These are phyloP conservation scores for Heterodera filipjevi DNA, from an alignment of 2,888 invertebrate species.

Conservation along the genomic window DNA sequence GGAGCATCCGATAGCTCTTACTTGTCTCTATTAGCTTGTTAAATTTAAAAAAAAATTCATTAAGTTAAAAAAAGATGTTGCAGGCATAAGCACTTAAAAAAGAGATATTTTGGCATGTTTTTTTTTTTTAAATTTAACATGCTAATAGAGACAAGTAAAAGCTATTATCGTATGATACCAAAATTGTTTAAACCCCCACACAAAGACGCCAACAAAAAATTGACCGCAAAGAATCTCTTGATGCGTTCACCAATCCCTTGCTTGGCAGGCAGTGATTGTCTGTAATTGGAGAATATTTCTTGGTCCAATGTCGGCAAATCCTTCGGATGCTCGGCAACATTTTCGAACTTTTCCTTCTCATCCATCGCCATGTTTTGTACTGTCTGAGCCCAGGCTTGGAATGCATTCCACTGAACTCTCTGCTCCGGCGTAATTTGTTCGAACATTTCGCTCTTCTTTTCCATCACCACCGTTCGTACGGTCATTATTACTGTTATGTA, in stretches of 20 bases:
- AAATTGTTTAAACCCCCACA: neutral
- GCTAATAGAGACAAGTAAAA: too few relatives aligned
- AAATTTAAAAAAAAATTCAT: too few relatives aligned
- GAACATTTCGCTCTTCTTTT: neutral
- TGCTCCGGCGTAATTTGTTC: neutral
- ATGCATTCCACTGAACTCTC: too few relatives aligned
- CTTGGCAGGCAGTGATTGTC: neutral
- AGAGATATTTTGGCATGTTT: too few relatives aligned
- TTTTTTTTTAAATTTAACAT: too few relatives aligned
- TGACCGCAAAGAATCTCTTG: neutral
- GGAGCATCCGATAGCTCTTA: too few relatives aligned
- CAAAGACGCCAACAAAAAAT: neutral
- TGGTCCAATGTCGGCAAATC: neutral
- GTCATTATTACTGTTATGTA: too few relatives aligned
- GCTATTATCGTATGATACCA: neutral
- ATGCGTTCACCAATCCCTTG: neutral
- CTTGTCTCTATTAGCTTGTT: too few relatives aligned
- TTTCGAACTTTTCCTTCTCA: neutral
- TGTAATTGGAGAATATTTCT: neutral
- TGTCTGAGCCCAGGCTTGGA: too few relatives aligned
- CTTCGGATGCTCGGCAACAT: neutral
- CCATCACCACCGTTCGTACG: neutral
- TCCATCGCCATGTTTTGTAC: too few relatives aligned
- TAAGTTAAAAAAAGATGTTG: too few relatives aligned
- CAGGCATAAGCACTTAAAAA: too few relatives aligned